Evolutionary conservation across 2,797 vertebrate genomes (phyloP), one percentile per base, ranked within the genome.

Genomic region (Sphaeramia orbicularis): DNA sequence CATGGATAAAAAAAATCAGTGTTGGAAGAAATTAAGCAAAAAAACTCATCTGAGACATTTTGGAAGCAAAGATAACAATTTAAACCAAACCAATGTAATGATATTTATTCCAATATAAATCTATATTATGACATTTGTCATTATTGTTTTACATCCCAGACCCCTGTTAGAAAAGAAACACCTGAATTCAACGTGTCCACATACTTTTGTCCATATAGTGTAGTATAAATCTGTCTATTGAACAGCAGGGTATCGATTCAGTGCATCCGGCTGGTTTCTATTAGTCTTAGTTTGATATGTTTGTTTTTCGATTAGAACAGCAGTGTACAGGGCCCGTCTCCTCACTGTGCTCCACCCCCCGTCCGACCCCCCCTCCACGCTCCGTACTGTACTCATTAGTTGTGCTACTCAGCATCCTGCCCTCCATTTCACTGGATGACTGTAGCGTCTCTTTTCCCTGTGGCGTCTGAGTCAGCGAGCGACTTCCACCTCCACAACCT

Each of bases 301-400:
- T n/a, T n/a, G n/a, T n/a, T 48, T 72, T 74, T 65, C 62, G 41
- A 40, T 60, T 74, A 83, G 66, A 72, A 78, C 64, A 74, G 75
- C 55, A 81, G 52, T 78, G 62, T 60, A 64, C 55, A 75, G 64
- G 65, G 65, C 52, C 81, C 60, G 14, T 41, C 69, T 69, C 58
- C 38, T 78, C 55, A 24, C 35, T 62, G 52, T 67, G 55, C 65
- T 45, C 43, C 75, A 47, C 18, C 35, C 18, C 42, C 63, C 52
- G 70, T 56, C 63, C 57, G n/a, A 67, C 45, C 52, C 71, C 67
- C 73, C 60, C 13, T 32, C 63, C 21, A 74, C 42, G 65, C 59
- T 51, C 50, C 53, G 83, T 77, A 84, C 71, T 76, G 71, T 64
- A 78, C 38, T 82, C 78, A 80, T 87, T 66, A 66, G 67, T 65